A percentile compares a stretch with the other conserved stretches of the same genome.
phyloP scores from a whole-genome alignment of 2,797 vertebrate genomes.

The Bryconaethiops microstoma region DNA sequence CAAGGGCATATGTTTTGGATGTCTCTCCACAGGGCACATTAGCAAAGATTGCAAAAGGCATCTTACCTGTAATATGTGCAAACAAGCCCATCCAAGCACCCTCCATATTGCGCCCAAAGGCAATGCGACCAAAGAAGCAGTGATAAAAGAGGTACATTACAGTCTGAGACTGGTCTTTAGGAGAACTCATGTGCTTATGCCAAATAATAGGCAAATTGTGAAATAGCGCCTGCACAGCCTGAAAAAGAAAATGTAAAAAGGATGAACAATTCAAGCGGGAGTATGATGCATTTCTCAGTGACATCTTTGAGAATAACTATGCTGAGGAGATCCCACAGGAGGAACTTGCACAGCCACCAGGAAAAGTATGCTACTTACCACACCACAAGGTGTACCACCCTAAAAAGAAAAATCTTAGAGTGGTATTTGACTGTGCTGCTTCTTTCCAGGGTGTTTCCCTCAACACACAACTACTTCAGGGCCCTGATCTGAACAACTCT shows the following conservation, averaged over 20 bases:
- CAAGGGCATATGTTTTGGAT: too few relatives aligned
- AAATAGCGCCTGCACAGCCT: constrained; percentile 25
- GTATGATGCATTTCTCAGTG: constrained; percentile 5
- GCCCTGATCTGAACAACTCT: constrained; percentile 33
- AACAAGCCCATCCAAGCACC: too few relatives aligned
- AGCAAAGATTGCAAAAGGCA: too few relatives aligned
- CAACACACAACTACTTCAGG: constrained; percentile 21
- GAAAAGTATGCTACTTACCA: constrained; percentile 28
- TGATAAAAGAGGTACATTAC: constrained; percentile 10
- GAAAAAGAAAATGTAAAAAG: constrained; percentile 25
- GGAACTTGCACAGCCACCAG: neutral
- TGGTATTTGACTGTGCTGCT: constrained; percentile 29
- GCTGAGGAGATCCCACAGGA: constrained; percentile 14
- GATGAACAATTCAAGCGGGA: too few relatives aligned
- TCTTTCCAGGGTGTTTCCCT: constrained; percentile 2
- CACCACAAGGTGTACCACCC: constrained; percentile 31
- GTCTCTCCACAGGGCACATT: too few relatives aligned
- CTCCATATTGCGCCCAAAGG: neutral
- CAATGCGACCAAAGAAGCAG: neutral
- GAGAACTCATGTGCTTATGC: too few relatives aligned
- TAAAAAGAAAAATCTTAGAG: too few relatives aligned
- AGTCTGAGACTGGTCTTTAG: too few relatives aligned
- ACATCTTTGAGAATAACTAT: constrained; percentile 23
- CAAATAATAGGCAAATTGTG: constrained; percentile 30
- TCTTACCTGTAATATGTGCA: too few relatives aligned